Evolutionary conservation across 2,888 invertebrate species (phyloP), one percentile per base, ranked within the genome.

Genomic region (Ferrisia virgata): DNA sequence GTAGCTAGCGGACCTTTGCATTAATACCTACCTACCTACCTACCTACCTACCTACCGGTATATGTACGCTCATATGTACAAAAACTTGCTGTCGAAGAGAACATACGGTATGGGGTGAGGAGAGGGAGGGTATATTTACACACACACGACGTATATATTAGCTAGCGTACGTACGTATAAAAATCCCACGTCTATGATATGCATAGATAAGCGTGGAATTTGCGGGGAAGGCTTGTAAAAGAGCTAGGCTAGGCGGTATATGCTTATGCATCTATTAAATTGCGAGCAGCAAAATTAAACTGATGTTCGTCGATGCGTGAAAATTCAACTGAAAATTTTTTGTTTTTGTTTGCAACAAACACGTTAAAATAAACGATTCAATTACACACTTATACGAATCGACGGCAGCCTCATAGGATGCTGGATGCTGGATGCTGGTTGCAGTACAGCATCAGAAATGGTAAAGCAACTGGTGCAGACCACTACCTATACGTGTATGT

Each of bases 211-310:
- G n/a, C n/a, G n/a, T n/a, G n/a, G n/a, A n/a, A n/a, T n/a, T n/a
- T n/a, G 40, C 40, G 40, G 13, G 2, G 40, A 18, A n/a, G 47
- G 47, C 47, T 4, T 18, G 47, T 47, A 47, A 64, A 28, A 28
- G 58, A 25, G 8, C 43, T 2, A 11, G 5, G 13, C 43, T 11
- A 2, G 13, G 13, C 8, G 43, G 43, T 13, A 43, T 11, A n/a
- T n/a, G 72, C n/a, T n/a, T n/a, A n/a, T n/a, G 64, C 15, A 28
- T 33, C n/a, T n/a, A 72, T 72, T 72, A 72, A 72, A 72, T 18
- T 31, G 72, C 72, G 72, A n/a, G n/a, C n/a, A n/a, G n/a, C n/a
- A 53, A 72, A 64, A 72, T 72, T 72, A 72, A 72, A 72, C 72
- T 33, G 33, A 72, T 72, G 72, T 36, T 33, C 72, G 72, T 31